phyloP scores from a whole-genome alignment of 2,113 vertebrate genomes.

The Casuarius casuarius region DNA sequence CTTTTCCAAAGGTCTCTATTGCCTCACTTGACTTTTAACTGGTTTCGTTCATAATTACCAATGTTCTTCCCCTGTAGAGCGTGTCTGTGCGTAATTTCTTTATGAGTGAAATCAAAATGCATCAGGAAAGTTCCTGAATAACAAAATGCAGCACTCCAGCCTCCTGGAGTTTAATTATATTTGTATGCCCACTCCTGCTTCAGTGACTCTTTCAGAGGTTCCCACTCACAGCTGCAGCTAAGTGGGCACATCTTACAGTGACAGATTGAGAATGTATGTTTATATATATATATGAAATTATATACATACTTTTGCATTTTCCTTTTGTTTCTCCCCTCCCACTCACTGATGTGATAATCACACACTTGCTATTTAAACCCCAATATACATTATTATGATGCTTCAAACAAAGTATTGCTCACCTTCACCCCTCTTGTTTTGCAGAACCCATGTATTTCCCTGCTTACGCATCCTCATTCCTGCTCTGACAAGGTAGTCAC shows the following conservation, averaged over 20 bases:
- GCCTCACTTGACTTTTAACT: constrained; percentile 18
- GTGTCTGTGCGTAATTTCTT: not conserved
- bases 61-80: not conserved
- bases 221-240: constrained; percentile 59
- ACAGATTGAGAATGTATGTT: not conserved
- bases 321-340: not conserved
- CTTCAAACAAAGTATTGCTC: not conserved
- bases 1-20: constrained; percentile 49
- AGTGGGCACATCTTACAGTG: not conserved
- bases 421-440: not conserved
- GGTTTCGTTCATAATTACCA: not conserved
- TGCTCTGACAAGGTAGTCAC: constrained; percentile 4
- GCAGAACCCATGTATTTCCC: not conserved
- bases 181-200: constrained; percentile 53
- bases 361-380: not conserved
- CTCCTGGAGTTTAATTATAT: constrained; percentile 58
- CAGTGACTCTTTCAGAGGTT: constrained; percentile 41
- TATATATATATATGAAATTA: not conserved
- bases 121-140: constrained; percentile 39
- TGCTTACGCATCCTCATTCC: not conserved
- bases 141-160: constrained; percentile 45
- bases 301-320: not conserved
- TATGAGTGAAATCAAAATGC: constrained; percentile 32
- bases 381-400: not conserved
- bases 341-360: not conserved